Conservation (phyloP, 2,797 vertebrate genomes). For the Notolepis coatsorum region DNA sequence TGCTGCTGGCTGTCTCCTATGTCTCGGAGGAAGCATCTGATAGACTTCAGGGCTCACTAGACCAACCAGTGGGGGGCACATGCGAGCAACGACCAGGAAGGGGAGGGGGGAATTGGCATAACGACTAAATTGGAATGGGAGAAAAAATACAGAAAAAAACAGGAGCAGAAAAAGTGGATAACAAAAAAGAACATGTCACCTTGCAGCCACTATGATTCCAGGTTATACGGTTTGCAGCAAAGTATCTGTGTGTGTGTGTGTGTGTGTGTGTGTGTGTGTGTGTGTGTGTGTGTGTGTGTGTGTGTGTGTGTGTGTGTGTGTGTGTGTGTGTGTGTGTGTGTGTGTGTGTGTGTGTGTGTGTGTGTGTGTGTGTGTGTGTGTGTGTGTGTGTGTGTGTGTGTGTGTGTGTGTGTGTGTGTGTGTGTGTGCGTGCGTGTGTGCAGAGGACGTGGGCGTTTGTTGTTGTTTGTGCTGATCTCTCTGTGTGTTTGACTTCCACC, state of each 20-base stretch:
- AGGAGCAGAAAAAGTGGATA: too few relatives aligned
- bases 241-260: constrained; percentile 53
- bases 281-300: constrained; percentile 12
- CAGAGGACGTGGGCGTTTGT: constrained; percentile 62
- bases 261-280: constrained; percentile 13
- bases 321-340: constrained; percentile 43
- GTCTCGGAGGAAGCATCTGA: too few relatives aligned
- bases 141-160: too few relatives aligned
- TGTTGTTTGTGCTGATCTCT: constrained; percentile 76
- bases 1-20: too few relatives aligned
- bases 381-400: constrained; percentile 59
- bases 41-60: too few relatives aligned
- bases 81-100: too few relatives aligned
- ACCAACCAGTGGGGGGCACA: too few relatives aligned
- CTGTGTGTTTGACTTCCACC: constrained; percentile 64
- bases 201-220: too few relatives aligned
- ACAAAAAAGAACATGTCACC: too few relatives aligned
- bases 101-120: too few relatives aligned
- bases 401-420: constrained; percentile 9
- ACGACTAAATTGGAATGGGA: too few relatives aligned
- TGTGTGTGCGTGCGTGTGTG: constrained; percentile 19
- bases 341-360: constrained; percentile 1
- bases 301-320: constrained; percentile 42
- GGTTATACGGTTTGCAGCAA: too few relatives aligned
- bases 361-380: constrained; percentile 4